Evolutionary conservation across 1,140 invertebrate genomes (phyloP).

Genomic region (Prorops nasuta): DNA sequence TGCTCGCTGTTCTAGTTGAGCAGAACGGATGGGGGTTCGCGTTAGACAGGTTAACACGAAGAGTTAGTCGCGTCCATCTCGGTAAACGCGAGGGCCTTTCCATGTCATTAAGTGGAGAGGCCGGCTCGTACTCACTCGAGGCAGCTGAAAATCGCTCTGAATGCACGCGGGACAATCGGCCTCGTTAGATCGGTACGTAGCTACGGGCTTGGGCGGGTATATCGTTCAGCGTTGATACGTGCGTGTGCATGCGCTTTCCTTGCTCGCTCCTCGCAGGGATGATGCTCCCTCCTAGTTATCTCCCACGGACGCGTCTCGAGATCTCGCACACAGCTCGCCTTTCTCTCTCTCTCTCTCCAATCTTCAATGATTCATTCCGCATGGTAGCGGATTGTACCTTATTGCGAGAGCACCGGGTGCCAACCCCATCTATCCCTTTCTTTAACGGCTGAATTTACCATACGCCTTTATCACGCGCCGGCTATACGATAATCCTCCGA

Average conservation of each 20-base stretch:
- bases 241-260: constrained; percentile 21
- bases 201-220: constrained; percentile 9
- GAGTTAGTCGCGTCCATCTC: too few species aligned
- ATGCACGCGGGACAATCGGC: constrained; percentile 31
- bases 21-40: too few species aligned
- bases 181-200: constrained; percentile 32
- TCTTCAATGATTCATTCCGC: constrained; percentile 43
- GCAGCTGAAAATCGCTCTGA: constrained; percentile 30
- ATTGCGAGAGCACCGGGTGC: too few species aligned
- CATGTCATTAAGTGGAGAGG: too few species aligned
- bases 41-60: too few species aligned
- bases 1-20: too few species aligned
- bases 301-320: not conserved
- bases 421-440: too few species aligned
- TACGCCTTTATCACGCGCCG: constrained; percentile 33
- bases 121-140: too few species aligned
- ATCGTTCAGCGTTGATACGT: constrained; percentile 22
- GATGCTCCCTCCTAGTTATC: not conserved
- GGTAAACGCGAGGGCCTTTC: too few species aligned
- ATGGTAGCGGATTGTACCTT: constrained; percentile 21
- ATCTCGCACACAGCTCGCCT: constrained; percentile 9
- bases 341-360: constrained; percentile 3
- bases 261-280: not conserved
- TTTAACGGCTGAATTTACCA: constrained; percentile 36
- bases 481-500: constrained; percentile 29